Conservation (phyloP, 1,140 invertebrate species). For the Macrobrachium nipponense region DNA sequence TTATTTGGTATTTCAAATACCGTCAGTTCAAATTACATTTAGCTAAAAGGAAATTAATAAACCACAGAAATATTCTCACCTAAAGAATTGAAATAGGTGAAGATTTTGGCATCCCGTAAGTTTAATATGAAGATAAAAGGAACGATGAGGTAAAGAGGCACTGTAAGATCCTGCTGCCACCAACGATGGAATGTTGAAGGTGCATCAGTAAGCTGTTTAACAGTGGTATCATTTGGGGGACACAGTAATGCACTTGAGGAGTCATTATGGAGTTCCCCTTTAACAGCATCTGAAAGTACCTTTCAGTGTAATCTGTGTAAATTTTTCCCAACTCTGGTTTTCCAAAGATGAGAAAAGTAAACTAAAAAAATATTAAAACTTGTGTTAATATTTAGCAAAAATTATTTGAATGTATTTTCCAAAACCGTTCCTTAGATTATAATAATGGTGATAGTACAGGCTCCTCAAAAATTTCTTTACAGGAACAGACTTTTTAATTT, state of each 20-base stretch:
- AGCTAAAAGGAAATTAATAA: too few relatives aligned
- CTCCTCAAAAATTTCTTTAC: too few relatives aligned
- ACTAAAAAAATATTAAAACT: too few relatives aligned
- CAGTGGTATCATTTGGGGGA: slow-evolving; percentile 32
- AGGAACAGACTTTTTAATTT: too few relatives aligned
- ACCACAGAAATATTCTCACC: slow-evolving; percentile 69
- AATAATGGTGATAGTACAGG: too few relatives aligned
- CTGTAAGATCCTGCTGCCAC: slow-evolving; percentile 76
- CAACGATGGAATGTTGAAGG: slow-evolving; percentile 72
- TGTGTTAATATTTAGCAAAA: too few relatives aligned
- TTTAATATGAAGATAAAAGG: slow-evolving; percentile 86
- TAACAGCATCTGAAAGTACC: slow-evolving; percentile 25
- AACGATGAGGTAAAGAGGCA: slow-evolving; percentile 83
- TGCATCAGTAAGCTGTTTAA: slow-evolving; percentile 65
- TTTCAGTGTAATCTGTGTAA: too few relatives aligned
- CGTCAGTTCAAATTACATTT: too few relatives aligned
- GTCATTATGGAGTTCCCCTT: slow-evolving; percentile 52
- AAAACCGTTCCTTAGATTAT: too few relatives aligned
- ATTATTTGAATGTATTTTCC: too few relatives aligned
- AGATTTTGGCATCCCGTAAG: slow-evolving; percentile 89
- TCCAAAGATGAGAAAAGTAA: background rate
- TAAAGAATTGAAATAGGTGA: slow-evolving; percentile 93
- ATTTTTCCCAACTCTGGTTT: background rate
- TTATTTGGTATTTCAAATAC: too few relatives aligned
- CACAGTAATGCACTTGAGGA: slow-evolving; percentile 36